These are phyloP conservation scores for Eilema depressum DNA, from an alignment of 2,888 invertebrate species.

Conservation along the genomic window DNA sequence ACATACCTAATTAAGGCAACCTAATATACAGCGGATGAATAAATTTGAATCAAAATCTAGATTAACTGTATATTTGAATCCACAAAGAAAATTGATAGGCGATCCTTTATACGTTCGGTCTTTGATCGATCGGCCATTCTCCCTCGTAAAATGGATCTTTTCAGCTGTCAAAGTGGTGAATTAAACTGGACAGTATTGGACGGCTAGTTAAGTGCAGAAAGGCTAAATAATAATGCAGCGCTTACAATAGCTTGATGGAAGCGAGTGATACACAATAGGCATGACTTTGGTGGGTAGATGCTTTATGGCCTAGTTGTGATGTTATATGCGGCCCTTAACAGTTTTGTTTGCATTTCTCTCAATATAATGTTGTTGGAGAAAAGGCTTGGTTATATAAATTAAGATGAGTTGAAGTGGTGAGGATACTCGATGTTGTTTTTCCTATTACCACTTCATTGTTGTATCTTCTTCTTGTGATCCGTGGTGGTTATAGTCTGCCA, in stretches of 20 bases:
- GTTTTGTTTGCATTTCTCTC: constrained; percentile 32
- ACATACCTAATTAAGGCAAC: constrained; percentile 1
- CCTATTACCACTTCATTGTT: constrained; percentile 1
- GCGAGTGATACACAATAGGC: constrained; percentile 71
- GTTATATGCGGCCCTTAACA: constrained; percentile 35
- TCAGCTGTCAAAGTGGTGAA: constrained; percentile 70
- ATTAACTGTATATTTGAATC: constrained; percentile 38
- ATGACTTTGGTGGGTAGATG: constrained; percentile 48
- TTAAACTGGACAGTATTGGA: constrained; percentile 64
- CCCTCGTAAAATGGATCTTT: constrained; percentile 63
- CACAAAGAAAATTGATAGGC: constrained; percentile 48
- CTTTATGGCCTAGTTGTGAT: constrained; percentile 46
- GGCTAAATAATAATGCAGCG: constrained; percentile 67
- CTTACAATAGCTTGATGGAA: constrained; percentile 65
- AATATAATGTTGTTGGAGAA: constrained; percentile 22
- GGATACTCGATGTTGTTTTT: not conserved
- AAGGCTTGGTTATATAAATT: not conserved
- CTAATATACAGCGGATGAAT: not conserved
- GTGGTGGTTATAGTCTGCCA: not conserved
- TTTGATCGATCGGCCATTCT: constrained; percentile 65
- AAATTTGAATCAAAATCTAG: constrained; percentile 39
- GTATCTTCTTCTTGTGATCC: not conserved
- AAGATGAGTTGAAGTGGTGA: not conserved
- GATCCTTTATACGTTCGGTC: constrained; percentile 43
- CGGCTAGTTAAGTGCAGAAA: constrained; percentile 59